Conservation (phyloP, 2,113 vertebrate species). For the Silurus meridionalis region DNA sequence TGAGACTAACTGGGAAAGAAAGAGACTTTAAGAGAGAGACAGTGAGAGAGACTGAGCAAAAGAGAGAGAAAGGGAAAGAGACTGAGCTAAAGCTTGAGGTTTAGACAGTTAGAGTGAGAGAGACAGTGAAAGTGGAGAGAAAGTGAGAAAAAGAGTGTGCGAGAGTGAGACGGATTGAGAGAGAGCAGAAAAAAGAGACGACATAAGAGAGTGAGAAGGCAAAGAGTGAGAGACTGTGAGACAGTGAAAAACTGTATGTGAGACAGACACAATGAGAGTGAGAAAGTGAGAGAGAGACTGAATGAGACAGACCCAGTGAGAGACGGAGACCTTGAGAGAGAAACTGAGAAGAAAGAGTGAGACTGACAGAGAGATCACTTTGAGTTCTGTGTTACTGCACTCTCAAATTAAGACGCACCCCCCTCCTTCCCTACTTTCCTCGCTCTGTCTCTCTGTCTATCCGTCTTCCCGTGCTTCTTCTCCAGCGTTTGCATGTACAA, state of each 20-base stretch:
- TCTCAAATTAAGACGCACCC: slow-evolving; percentile 30
- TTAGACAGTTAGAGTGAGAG: not conserved
- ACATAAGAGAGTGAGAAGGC: slow-evolving; percentile 1
- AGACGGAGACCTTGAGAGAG: too few relatives aligned
- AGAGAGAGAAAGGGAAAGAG: not conserved
- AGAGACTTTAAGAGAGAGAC: not conserved
- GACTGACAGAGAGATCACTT: slow-evolving; percentile 26
- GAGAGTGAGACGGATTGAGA: not conserved
- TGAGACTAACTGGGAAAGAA: too few relatives aligned
- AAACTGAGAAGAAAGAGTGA: not conserved
- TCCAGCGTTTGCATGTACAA: slow-evolving; percentile 31
- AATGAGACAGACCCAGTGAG: too few relatives aligned
- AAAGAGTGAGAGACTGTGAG: not conserved
- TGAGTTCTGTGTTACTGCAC: slow-evolving; percentile 9
- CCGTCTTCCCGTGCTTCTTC: not conserved
- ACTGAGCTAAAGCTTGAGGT: too few relatives aligned
- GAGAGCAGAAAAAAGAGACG: not conserved
- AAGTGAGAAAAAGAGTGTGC: too few relatives aligned
- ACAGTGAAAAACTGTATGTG: not conserved
- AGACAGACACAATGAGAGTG: too few relatives aligned
- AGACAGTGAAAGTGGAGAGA: not conserved
- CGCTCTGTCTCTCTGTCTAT: not conserved
- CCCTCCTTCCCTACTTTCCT: not conserved
- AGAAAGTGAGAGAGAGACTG: too few relatives aligned
- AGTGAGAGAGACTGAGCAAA: not conserved